These are phyloP conservation scores for Leptinotarsa lineolata DNA, from an alignment of 1,140 invertebrate species.

Conservation along the genomic window DNA sequence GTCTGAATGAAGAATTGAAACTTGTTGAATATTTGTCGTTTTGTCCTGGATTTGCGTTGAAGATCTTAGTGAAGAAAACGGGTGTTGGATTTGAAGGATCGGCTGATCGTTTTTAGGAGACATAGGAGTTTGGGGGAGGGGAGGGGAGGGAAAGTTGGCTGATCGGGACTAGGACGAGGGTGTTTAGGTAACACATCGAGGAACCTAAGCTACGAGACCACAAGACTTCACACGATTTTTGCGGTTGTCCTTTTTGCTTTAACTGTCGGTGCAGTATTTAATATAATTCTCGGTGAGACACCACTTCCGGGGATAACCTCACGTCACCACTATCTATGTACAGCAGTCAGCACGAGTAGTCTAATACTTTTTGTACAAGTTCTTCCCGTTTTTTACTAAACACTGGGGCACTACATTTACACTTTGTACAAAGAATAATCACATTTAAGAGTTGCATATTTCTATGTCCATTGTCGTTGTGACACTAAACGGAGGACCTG, in stretches of 20 bases:
- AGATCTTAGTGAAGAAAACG: background rate
- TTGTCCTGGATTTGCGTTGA: background rate
- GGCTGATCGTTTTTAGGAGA: conserved; percentile 42
- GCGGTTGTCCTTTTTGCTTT: conserved; percentile 44
- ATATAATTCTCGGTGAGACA: conserved; percentile 31
- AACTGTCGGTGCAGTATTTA: conserved; percentile 39
- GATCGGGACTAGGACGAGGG: conserved; percentile 45
- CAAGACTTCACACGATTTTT: conserved; percentile 50
- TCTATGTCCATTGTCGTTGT: conserved; percentile 56
- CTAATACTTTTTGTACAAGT: conserved; percentile 58
- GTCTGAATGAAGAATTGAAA: too few species aligned
- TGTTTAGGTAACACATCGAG: conserved; percentile 53
- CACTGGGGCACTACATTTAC: conserved; percentile 58
- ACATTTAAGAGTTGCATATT: conserved; percentile 58
- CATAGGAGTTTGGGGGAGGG: conserved; percentile 23
- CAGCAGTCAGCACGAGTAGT: conserved; percentile 53
- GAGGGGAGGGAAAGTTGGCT: conserved; percentile 25
- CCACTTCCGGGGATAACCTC: conserved; percentile 45
- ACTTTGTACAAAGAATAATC: conserved; percentile 58
- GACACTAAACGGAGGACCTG: conserved; percentile 50
- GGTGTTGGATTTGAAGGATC: conserved; percentile 22
- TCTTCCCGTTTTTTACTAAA: conserved; percentile 52
- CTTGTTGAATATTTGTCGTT: background rate
- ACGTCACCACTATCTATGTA: conserved; percentile 51
- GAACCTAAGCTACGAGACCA: conserved; percentile 54